These are phyloP conservation scores for Cygnus buccinator DNA, from an alignment of 2,113 vertebrate genomes.

Conservation along the genomic window DNA sequence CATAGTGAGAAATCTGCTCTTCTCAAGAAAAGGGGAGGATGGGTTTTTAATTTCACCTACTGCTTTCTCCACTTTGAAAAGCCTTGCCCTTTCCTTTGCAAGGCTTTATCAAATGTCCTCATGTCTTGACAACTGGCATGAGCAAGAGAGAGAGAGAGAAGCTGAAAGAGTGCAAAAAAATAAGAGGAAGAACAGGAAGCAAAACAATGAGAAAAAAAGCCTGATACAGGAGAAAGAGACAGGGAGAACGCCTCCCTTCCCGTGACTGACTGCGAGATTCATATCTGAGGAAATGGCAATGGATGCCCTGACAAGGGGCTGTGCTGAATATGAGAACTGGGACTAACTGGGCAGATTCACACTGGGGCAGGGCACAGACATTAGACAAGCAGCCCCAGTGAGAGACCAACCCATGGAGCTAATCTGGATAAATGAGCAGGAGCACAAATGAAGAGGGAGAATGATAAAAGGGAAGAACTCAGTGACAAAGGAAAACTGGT, in stretches of 20 bases:
- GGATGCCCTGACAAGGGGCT: not conserved
- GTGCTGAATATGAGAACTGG: not conserved
- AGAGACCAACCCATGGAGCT: not conserved
- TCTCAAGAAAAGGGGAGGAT: not conserved
- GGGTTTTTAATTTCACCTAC: not conserved
- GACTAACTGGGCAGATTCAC: not conserved
- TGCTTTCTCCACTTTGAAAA: not conserved
- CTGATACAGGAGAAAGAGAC: not conserved
- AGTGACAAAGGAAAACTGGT: not conserved
- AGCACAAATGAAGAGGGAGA: not conserved
- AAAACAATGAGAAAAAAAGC: not conserved
- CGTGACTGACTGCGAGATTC: accelerated
- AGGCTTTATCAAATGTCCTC: not conserved
- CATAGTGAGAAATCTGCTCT: accelerated
- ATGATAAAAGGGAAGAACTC: not conserved
- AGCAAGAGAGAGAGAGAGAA: not conserved
- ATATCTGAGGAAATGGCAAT: not conserved
- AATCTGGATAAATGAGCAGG: not conserved
- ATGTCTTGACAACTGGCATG: not conserved
- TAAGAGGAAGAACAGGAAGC: not conserved
- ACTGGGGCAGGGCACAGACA: not conserved
- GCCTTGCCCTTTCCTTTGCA: not conserved
- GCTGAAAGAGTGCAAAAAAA: not conserved
- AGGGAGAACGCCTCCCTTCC: not conserved
- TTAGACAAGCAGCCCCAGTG: not conserved